Evolutionary conservation across 1,140 invertebrate genomes (phyloP).

Genomic region (Macrotrachela quadricornifera): DNA sequence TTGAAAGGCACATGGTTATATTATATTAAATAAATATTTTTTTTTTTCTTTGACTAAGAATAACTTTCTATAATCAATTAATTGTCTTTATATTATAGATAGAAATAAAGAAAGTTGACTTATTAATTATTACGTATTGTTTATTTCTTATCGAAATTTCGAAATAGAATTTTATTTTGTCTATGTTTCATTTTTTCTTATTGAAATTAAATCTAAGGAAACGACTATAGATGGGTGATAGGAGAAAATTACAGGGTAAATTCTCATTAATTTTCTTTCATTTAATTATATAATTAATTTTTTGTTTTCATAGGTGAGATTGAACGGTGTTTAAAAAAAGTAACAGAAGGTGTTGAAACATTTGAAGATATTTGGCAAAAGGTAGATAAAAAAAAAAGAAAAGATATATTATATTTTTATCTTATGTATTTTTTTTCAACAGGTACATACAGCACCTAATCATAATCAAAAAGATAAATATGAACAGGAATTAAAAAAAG

Average conservation of each 20-base stretch:
- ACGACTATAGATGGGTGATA: not conserved
- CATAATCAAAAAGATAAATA: constrained; percentile 99
- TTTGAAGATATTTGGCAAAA: constrained; percentile 99
- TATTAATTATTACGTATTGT: too few relatives aligned
- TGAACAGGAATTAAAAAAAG: constrained; percentile 99
- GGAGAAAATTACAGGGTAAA: constrained; percentile 6
- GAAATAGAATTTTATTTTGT: too few relatives aligned
- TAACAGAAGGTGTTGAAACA: constrained; percentile 87
- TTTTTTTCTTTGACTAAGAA: too few relatives aligned
- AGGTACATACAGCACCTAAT: constrained; percentile 66
- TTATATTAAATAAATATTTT: too few relatives aligned
- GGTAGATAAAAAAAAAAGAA: constrained; percentile 31
- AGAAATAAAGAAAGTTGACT: too few relatives aligned
- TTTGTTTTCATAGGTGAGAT: constrained; percentile 61
- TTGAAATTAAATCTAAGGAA: not conserved
- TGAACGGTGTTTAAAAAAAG: constrained; percentile 96
- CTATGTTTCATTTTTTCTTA: not conserved
- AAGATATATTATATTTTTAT: too few relatives aligned
- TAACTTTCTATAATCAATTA: too few relatives aligned
- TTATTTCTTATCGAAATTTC: too few relatives aligned
- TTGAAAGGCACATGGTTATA: too few relatives aligned
- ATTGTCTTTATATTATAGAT: too few relatives aligned
- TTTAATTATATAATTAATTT: not conserved
- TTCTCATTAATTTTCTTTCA: not conserved
- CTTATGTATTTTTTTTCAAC: too few relatives aligned